Evolutionary conservation across 2,797 vertebrate genomes (phyloP).

Genomic region (Xiphophorus birchmanni): DNA sequence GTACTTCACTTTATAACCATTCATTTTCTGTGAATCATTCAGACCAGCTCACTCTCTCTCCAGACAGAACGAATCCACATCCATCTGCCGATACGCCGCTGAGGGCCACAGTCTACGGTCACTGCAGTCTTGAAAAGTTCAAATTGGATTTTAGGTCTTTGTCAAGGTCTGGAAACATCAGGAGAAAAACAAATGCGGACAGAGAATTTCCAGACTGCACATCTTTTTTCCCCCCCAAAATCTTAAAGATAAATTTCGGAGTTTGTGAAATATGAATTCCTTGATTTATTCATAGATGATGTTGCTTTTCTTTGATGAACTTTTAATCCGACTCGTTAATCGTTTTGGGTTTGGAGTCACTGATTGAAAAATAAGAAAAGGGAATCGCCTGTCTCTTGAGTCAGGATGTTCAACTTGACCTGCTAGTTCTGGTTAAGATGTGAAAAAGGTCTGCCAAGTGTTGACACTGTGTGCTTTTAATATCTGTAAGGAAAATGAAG

Average conservation of each 20-base stretch:
- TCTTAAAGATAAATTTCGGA: neutral
- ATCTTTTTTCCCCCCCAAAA: neutral
- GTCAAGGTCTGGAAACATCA: neutral
- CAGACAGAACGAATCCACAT: slow-evolving; percentile 3
- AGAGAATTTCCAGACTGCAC: neutral
- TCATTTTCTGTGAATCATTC: slow-evolving; percentile 75
- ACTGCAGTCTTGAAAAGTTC: neutral
- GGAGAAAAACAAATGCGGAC: neutral
- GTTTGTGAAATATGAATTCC: neutral
- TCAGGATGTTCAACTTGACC: neutral
- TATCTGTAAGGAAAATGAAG: neutral
- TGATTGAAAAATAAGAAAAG: neutral
- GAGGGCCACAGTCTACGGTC: neutral
- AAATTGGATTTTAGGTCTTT: neutral
- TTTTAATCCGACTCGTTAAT: neutral
- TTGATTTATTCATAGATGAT: neutral
- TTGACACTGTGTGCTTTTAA: neutral
- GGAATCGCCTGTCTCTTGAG: neutral
- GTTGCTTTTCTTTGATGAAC: neutral
- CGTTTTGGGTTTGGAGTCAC: neutral
- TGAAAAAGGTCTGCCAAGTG: neutral
- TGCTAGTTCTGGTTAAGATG: neutral
- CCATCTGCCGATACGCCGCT: neutral
- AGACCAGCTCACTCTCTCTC: slow-evolving; percentile 49
- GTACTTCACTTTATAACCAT: slow-evolving; percentile 49